Evolutionary conservation across 1,140 invertebrate genomes (phyloP), one percentile per base, ranked within the genome.

Genomic region (Procambarus clarkii): DNA sequence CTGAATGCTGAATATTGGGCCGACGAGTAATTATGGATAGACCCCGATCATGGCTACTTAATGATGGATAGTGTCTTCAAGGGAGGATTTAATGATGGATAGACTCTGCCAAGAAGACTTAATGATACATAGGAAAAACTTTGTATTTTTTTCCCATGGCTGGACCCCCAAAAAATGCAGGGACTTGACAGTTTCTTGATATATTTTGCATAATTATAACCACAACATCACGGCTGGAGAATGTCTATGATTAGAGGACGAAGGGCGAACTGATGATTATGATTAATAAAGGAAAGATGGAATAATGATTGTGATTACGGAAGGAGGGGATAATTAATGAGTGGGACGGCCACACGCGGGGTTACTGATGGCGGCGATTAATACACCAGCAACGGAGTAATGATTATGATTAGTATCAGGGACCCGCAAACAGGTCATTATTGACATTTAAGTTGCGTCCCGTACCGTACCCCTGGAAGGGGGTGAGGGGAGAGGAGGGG

Each of bases 271-370:
- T 78, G 85, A 87, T 87, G 85, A 87, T 60, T 78, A 58, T 87
- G 85, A 87, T 87, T 87, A 87, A 87, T 87, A 87, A 87, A 87
- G 54, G 85, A 60, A 50, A 78, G 85, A 87, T 77, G 24, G 76
- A 45, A 74, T 87, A 78, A 87, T 77, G 50, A 87, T 87, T 87
- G 85, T 87, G 64, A 87, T 87, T 87, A 87, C 45, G 84, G 71
- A 48, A 77, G 84, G 71, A 54, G 76, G 76, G 76, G n/a, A 34
- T 34, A n/a, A 60, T 54, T 87, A 79, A 87, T 87, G 46, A 54
- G 21, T 13, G 85, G 3, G 48, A 44, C 21, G 50, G 50, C 21
- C n/a, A 7, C 48, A 34, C 80, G 80, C 80, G 4, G 45, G 69
- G 83, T 74, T 76, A 76, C 50, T 44, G 50, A 78, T 58, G 74